Percentiles rank a stretch among this genome's conserved stretches.
These are phyloP conservation scores for Drosophila kurseongensis DNA, from an alignment of 1,140 invertebrate species.

Conservation along the genomic window DNA sequence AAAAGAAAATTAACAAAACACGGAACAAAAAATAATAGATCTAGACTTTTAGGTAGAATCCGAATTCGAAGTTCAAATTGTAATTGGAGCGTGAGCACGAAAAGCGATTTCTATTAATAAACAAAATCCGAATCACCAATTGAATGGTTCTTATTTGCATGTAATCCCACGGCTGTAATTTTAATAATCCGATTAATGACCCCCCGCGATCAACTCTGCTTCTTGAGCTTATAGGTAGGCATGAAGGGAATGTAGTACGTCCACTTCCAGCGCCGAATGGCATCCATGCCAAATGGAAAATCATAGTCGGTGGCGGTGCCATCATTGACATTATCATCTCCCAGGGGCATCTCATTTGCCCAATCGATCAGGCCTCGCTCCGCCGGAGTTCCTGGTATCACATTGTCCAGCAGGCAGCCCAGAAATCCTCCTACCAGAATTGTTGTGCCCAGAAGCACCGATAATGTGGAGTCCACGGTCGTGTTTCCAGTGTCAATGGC, in stretches of 20 bases:
- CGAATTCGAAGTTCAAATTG: conserved; percentile 30
- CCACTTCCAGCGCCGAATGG: conserved; percentile 85
- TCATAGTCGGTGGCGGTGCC: conserved; percentile 88
- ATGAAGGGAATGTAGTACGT: conserved; percentile 89
- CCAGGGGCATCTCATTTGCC: conserved; percentile 89
- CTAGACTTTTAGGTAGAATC: conserved; percentile 30
- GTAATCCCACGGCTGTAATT: neutral
- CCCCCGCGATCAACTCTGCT: conserved; percentile 46
- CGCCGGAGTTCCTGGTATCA: conserved; percentile 91
- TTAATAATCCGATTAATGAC: neutral
- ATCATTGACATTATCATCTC: conserved; percentile 84
- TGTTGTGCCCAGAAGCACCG: conserved; percentile 92
- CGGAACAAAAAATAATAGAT: conserved; percentile 12
- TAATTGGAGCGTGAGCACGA: conserved; percentile 28
- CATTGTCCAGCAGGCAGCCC: conserved; percentile 93
- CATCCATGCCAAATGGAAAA: conserved; percentile 89
- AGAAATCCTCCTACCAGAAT: conserved; percentile 93
- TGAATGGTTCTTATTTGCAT: conserved; percentile 6
- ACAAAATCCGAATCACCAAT: conserved; percentile 37
- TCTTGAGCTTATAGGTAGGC: conserved; percentile 87
- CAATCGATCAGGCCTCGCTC: conserved; percentile 90
- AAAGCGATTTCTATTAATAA: conserved; percentile 35
- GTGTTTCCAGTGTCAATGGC: conserved; percentile 89
- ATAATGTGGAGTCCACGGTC: conserved; percentile 90
- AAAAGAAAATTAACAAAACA: conserved; percentile 35